Conservation (phyloP, 2,113 vertebrate genomes). For the Protomyctophum bolini region DNA sequence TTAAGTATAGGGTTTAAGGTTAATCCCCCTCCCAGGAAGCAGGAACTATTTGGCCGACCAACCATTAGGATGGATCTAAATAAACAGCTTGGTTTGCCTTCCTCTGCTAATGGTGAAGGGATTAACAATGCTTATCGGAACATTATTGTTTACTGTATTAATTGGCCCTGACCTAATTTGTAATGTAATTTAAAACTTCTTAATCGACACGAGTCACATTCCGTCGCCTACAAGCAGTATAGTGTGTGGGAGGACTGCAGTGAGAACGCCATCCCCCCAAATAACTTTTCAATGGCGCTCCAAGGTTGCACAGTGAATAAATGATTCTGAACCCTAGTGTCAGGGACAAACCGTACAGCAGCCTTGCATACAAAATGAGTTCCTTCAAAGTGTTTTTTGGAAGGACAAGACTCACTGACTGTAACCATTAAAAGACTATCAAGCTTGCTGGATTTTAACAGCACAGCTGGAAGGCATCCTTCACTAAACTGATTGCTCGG, state of each 20-base stretch:
- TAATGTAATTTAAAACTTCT: constrained; percentile 65
- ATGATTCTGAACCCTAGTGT: constrained; percentile 11
- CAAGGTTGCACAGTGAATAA: constrained; percentile 47
- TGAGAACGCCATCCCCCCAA: constrained; percentile 32
- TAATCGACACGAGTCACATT: constrained; percentile 64
- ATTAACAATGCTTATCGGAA: constrained; percentile 64
- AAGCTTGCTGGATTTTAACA: no score
- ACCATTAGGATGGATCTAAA: constrained; percentile 31
- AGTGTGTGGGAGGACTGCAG: constrained; percentile 24
- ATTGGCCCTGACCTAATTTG: constrained; percentile 67
- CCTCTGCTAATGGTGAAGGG: constrained; percentile 29
- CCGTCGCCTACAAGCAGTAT: constrained; percentile 37
- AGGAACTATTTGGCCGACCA: constrained; percentile 44
- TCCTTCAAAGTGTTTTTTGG: no score
- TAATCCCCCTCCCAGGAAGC: constrained; percentile 27
- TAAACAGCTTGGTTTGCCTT: constrained; percentile 49
- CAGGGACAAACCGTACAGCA: background rate
- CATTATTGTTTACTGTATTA: constrained; percentile 56
- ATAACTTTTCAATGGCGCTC: constrained; percentile 44
- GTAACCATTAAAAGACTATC: no score
- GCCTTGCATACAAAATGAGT: no score
- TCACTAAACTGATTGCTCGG: no score
- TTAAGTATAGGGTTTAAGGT: constrained; percentile 14
- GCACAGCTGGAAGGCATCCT: no score
- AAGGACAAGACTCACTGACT: no score